phyloP scores from a whole-genome alignment of 2,113 vertebrate genomes.

The Bos indicus region DNA sequence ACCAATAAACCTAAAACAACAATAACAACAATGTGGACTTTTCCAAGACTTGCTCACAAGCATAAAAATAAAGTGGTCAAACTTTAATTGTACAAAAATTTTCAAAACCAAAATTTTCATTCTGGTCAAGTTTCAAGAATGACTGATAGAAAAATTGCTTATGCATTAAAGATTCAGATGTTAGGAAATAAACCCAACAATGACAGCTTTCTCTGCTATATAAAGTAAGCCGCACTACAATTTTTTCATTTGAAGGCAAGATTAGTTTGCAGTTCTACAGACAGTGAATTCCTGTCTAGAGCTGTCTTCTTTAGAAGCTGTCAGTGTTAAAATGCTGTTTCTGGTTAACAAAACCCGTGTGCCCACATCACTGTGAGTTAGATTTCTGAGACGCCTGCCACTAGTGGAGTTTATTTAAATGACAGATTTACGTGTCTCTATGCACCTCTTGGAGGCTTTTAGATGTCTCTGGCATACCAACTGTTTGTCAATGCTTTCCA shows the following conservation, averaged over 20 bases:
- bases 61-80: background rate
- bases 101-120: background rate
- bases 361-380: slow-evolving; percentile 24
- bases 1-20: background rate
- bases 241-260: slow-evolving; percentile 5
- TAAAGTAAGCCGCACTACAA: background rate
- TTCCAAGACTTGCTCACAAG: background rate
- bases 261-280: slow-evolving; percentile 20
- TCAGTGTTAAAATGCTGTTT: slow-evolving; percentile 55
- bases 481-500: slow-evolving; percentile 46
- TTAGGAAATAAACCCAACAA: slow-evolving; percentile 4
- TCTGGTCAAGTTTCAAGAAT: background rate
- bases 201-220: background rate
- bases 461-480: slow-evolving; percentile 24
- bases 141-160: background rate
- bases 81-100: background rate
- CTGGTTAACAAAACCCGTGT: slow-evolving; percentile 54
- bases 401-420: slow-evolving; percentile 34
- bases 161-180: background rate
- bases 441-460: slow-evolving; percentile 32
- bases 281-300: background rate
- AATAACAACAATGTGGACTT: background rate
- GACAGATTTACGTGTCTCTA: background rate
- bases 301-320: slow-evolving; percentile 24
- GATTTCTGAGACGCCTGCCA: slow-evolving; percentile 37